Base-by-base conservation (phyloP, 2,888 invertebrate genomes). In the Cordilura impudica region DNA sequence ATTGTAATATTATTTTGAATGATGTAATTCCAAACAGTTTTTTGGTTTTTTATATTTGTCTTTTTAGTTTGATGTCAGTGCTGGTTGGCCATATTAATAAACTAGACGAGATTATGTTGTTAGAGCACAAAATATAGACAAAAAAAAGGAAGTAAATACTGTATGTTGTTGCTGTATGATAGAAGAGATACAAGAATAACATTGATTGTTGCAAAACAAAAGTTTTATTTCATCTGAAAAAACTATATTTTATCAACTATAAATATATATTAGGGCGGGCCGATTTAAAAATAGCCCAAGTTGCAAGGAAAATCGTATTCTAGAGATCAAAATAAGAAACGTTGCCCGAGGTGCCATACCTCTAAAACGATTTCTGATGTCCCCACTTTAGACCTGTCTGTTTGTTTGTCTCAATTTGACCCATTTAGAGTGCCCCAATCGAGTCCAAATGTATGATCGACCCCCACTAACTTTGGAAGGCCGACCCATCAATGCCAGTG, bases 81-180 rank as follows among this genome's bases (percentile, higher is more conserved):
- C 12, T 51, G 58, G 51, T 73, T 78, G 70, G 69, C 65, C 69
- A 60, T 54, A 45, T 53, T 56, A 58, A 58, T 73, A 69, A 72
- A 63, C 29, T 49, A 54, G 49, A 21, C 31, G 19, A 58, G 23
- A 45, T 8, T 29, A n/a, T 67, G 26, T 49, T 66, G 8, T 29
- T 29, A 31, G 7, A 53, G 6, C n/a, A n/a, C n/a, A 53, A 12
- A 16, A 26, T 12, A 1, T 1, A 26, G 10, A 16, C 16, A 61
- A 12, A 29, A 12, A 6, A 29, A 0, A 39, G 14, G 26, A 39
- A 7, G 18, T n/a, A 14, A 5, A 29, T 7, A 29, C 4, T 61
- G 3, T 47, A 21, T 29, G 18, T 45, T 61, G 18, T 18, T 61
- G 8, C 45, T 61, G 19, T 43, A 16, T 2, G n/a, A 35, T 26